phyloP scores from a whole-genome alignment of 2,888 invertebrate species.

The Drosophila anomalata region DNA sequence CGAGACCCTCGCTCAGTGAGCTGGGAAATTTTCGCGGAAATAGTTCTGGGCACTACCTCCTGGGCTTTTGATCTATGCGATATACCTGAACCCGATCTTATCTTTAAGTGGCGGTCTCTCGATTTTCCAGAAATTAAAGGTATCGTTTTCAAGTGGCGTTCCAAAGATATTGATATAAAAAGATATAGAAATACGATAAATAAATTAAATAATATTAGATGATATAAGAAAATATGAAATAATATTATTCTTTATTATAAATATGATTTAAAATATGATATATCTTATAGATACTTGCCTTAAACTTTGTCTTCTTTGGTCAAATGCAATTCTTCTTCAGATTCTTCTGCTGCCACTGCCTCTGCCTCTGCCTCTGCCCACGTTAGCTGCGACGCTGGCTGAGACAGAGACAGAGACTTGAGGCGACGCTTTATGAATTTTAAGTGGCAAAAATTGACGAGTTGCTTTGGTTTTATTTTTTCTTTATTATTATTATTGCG shows the following conservation, averaged over 20 bases:
- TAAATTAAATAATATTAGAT: neutral
- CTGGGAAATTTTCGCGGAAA: slow-evolving; percentile 71
- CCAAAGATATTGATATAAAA: neutral
- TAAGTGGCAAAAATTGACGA: slow-evolving; percentile 73
- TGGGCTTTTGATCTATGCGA: slow-evolving; percentile 48
- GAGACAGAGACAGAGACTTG: slow-evolving; percentile 18
- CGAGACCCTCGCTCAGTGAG: slow-evolving; percentile 56
- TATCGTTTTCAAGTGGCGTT: slow-evolving; percentile 14
- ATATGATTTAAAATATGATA: too few relatives aligned
- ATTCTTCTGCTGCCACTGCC: neutral
- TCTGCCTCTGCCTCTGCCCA: neutral
- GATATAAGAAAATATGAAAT: neutral
- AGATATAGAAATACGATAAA: neutral
- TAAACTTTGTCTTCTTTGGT: neutral
- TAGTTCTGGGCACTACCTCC: slow-evolving; percentile 1
- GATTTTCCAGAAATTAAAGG: slow-evolving; percentile 23
- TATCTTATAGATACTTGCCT: too few relatives aligned
- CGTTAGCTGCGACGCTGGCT: neutral
- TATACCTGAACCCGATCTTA: slow-evolving; percentile 26
- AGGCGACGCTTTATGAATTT: slow-evolving; percentile 75
- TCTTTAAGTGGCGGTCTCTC: neutral
- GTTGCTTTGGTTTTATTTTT: slow-evolving; percentile 74
- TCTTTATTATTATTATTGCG: slow-evolving; percentile 59
- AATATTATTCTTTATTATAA: neutral
- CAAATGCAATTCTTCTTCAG: slow-evolving; percentile 17